Evolutionary conservation across 2,113 vertebrate species (phyloP).

Genomic region (Mesoclemmys tuberculata): DNA sequence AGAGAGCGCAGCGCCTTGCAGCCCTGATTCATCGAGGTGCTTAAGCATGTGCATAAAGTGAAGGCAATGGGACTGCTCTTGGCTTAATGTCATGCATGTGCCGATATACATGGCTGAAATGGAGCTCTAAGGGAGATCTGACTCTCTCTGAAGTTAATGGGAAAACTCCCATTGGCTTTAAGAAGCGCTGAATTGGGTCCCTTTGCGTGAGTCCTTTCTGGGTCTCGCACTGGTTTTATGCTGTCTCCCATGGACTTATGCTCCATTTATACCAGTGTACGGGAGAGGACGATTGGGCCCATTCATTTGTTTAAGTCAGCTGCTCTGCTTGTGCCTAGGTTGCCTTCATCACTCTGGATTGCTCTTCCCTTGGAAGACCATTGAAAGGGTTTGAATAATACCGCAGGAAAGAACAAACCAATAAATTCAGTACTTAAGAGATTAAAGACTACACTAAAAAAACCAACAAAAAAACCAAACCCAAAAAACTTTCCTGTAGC

Average conservation of each 20-base stretch:
- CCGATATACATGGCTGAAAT: not conserved
- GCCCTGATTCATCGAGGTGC: not conserved
- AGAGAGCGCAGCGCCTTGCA: accelerated
- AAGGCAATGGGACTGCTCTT: not conserved
- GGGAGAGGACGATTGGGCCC: not conserved
- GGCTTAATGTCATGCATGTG: accelerated
- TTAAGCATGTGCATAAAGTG: not conserved
- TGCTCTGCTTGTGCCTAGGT: slow-evolving; percentile 13
- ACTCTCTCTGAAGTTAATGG: accelerated
- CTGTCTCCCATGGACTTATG: accelerated
- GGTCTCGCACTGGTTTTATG: accelerated
- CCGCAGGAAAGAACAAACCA: slow-evolving; percentile 45
- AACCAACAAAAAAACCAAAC: not conserved
- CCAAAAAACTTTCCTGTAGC: slow-evolving; percentile 45
- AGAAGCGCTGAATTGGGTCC: not conserved
- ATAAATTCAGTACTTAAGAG: slow-evolving; percentile 75
- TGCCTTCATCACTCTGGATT: not conserved
- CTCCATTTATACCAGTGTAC: accelerated
- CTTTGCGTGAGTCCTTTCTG: not conserved
- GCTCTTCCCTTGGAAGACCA: slow-evolving; percentile 17
- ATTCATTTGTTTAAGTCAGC: not conserved
- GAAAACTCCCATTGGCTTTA: not conserved
- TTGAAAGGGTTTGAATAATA: slow-evolving; percentile 48
- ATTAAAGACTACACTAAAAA: slow-evolving; percentile 67
- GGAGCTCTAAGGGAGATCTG: not conserved